phyloP scores from a whole-genome alignment of 2,888 invertebrate species.

The Drosophila pullipes region DNA sequence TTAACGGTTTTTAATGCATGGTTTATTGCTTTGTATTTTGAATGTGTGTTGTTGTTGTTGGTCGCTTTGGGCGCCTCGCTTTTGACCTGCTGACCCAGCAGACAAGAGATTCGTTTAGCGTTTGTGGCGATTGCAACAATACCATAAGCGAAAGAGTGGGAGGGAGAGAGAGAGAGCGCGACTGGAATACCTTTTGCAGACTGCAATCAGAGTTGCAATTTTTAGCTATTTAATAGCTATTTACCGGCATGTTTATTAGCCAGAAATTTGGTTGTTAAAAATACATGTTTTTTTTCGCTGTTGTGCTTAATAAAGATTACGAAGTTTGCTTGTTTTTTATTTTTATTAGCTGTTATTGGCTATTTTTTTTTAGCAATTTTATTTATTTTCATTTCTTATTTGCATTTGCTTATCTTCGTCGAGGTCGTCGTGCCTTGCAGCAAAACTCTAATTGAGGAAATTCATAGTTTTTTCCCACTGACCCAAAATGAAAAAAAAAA shows the following conservation, averaged over 20 bases:
- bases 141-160: constrained; percentile 17
- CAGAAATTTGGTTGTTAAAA: neutral
- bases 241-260: neutral
- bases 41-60: constrained; percentile 12
- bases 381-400: constrained; percentile 32
- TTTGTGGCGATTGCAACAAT: constrained; percentile 53
- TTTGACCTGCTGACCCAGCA: constrained; percentile 69
- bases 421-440: constrained; percentile 38
- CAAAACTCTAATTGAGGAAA: constrained; percentile 77
- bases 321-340: neutral
- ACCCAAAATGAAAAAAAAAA: constrained; percentile 52
- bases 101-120: constrained; percentile 65
- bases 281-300: neutral
- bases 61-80: constrained; percentile 43
- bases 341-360: constrained; percentile 4
- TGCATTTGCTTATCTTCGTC: constrained; percentile 56
- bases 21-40: constrained; percentile 6
- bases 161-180: neutral
- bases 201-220: constrained; percentile 8
- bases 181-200: neutral
- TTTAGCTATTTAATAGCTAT: constrained; percentile 5
- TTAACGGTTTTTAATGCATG: constrained; percentile 24
- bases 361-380: neutral
- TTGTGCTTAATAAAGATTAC: neutral
- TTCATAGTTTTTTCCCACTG: constrained; percentile 54